Evolutionary conservation across 2,113 vertebrate genomes (phyloP), one percentile per base, ranked within the genome.

Genomic region (Stigmatopora argus): DNA sequence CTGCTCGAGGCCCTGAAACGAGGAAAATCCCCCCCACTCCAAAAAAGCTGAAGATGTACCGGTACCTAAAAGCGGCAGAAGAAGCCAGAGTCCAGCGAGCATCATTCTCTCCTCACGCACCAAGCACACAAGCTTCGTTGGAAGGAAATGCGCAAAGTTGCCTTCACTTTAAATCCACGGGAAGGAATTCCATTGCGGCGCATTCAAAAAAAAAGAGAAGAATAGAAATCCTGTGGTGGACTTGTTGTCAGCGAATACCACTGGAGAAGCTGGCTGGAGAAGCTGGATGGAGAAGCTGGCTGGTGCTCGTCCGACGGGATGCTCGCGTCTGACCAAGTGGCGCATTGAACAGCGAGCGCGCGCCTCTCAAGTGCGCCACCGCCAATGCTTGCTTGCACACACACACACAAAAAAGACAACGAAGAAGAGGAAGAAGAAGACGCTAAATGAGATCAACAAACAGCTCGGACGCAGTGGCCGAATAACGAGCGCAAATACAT

Each of bases 11-110:
- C 21, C 23, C 49, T 1, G 14, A 49, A 6, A 41, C 38, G 38
- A 4, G 9, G 7, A 41, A 41, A 41, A 7, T 10, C 7, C 1
- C 38, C 38, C 38, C 38, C 9, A 7, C 38, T 4, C 15, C 31
- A 6, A n/a, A 8, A 59, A 18, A 38, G 0, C 38, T 41, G 19
- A 13, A 59, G 8, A 18, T 11, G 4, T 5, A n/a, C 35, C 7
- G 94, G 96, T 89, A 98, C 96, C 95, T 75, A 93, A 83, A 79
- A 96, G 89, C 75, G 94, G 92, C 83, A 97, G 82, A 52, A 90
- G 83, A 75, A 92, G 90, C 82, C 93, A 95, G n/a, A 96, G 62
- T 49, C 87, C 84, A n/a, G 91, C 79, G 81, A 94, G 78, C 74
- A 95, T 90, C 95, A 97, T 97, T 84, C 75, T 83, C 78, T 83